Conservation (phyloP, 30 jellyfish, hydroid and myxozoan genomes). For the Catostylus mosaicus region DNA sequence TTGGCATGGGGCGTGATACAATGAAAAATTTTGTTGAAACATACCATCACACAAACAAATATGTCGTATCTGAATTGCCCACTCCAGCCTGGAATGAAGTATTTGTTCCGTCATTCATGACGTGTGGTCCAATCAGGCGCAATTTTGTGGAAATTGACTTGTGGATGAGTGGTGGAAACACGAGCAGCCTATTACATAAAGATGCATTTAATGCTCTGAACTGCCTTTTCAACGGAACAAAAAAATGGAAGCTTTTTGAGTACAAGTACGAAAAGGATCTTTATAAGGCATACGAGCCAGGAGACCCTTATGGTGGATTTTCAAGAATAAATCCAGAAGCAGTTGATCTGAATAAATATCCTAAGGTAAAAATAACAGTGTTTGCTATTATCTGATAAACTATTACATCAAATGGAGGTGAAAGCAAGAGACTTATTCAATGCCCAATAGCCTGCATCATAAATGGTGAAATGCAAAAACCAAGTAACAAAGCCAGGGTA, state of each 20-base stretch:
- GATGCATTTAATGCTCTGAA: conserved; percentile 88
- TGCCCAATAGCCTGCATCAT: too few relatives aligned
- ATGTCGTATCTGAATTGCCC: conserved; percentile 89
- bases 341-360: conserved; percentile 61
- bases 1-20: conserved; percentile 85
- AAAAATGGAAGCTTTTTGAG: conserved; percentile 79
- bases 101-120: conserved; percentile 49
- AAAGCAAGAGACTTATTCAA: too few relatives aligned
- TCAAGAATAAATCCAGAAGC: conserved; percentile 73
- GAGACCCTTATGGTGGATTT: conserved; percentile 61
- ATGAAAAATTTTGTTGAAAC: conserved; percentile 68
- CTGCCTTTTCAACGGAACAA: conserved; percentile 86
- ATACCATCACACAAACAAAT: conserved; percentile 64
- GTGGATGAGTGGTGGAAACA: conserved; percentile 88
- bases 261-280: conserved; percentile 50
- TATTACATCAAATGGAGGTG: too few relatives aligned
- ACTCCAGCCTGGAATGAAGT: conserved; percentile 85
- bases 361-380: too few relatives aligned
- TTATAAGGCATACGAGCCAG: conserved; percentile 44
- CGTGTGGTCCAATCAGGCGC: conserved; percentile 76
- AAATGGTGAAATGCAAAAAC: too few relatives aligned
- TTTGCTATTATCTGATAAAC: too few relatives aligned
- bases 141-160: conserved; percentile 77
- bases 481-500: too few relatives aligned
- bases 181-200: conserved; percentile 81